These are phyloP conservation scores for Callyntrura sp. DNA, from an alignment of 2,888 invertebrate species.

Conservation along the genomic window DNA sequence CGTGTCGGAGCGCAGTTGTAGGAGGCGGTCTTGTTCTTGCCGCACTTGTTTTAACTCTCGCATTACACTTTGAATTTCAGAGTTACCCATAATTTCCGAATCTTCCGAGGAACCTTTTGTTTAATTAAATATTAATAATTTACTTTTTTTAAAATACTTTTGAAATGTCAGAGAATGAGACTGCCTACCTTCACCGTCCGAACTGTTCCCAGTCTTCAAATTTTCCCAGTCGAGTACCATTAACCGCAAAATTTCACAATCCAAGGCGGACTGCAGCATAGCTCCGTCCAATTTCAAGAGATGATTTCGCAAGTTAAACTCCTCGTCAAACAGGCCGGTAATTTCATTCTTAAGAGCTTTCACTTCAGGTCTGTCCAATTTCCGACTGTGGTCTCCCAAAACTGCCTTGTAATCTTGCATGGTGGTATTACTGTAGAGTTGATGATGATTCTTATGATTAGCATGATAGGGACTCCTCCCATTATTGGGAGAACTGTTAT, in stretches of 20 bases:
- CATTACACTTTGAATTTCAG: constrained; percentile 82
- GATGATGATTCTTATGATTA: too few species aligned
- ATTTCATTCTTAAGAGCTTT: constrained; percentile 92
- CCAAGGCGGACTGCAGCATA: constrained; percentile 93
- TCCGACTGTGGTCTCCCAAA: constrained; percentile 33
- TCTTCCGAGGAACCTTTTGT: constrained; percentile 69
- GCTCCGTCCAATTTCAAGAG: constrained; percentile 97
- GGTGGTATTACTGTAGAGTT: constrained; percentile 11
- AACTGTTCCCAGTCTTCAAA: constrained; percentile 86
- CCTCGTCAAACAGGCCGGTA: constrained; percentile 95
- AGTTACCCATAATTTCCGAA: constrained; percentile 76
- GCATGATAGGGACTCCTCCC: neutral
- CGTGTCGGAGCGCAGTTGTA: constrained; percentile 91
- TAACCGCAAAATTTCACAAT: constrained; percentile 95
- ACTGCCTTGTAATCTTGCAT: constrained; percentile 30
- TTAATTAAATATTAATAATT: neutral
- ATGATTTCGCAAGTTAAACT: constrained; percentile 92
- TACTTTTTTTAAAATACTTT: neutral
- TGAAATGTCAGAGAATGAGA: too few species aligned
- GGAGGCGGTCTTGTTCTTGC: constrained; percentile 92
- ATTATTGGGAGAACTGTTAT: constrained; percentile 5
- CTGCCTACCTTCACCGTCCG: constrained; percentile 89
- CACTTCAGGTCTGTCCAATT: constrained; percentile 84
- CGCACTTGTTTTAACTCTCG: constrained; percentile 82
- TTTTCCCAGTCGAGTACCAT: constrained; percentile 93